phyloP scores from a whole-genome alignment of 2,888 invertebrate species.

The Melolontha melolontha region DNA sequence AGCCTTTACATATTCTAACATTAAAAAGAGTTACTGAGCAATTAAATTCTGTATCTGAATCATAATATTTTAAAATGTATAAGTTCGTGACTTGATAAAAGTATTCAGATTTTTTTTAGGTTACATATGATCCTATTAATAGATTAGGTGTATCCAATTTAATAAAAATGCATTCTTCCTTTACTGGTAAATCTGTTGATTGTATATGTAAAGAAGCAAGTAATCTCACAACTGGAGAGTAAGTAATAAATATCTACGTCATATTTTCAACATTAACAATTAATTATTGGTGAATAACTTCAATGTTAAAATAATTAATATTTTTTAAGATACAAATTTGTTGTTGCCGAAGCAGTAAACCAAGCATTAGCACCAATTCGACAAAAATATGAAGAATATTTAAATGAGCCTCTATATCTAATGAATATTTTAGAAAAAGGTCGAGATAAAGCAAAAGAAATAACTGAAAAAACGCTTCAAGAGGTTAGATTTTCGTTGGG shows the following conservation, averaged over 20 bases:
- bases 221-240: constrained; percentile 31
- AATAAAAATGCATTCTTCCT: constrained; percentile 83
- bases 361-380: constrained; percentile 79
- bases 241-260: constrained; percentile 25
- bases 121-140: constrained; percentile 82
- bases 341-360: constrained; percentile 79
- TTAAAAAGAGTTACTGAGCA: too few relatives aligned
- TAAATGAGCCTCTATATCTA: constrained; percentile 74
- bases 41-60: too few relatives aligned
- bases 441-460: constrained; percentile 67
- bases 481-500: constrained; percentile 72
- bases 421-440: constrained; percentile 72
- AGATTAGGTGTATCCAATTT: constrained; percentile 94
- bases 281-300: constrained; percentile 23
- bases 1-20: too few relatives aligned
- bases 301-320: constrained; percentile 8
- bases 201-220: constrained; percentile 75
- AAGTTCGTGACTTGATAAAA: too few relatives aligned
- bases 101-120: too few relatives aligned
- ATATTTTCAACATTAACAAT: background rate
- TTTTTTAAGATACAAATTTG: constrained; percentile 74
- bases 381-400: constrained; percentile 69
- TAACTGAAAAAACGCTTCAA: constrained; percentile 70
- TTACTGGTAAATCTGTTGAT: constrained; percentile 75
- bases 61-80: too few relatives aligned